Conservation (phyloP, 2,888 invertebrate species). For the Mayetiola destructor region DNA sequence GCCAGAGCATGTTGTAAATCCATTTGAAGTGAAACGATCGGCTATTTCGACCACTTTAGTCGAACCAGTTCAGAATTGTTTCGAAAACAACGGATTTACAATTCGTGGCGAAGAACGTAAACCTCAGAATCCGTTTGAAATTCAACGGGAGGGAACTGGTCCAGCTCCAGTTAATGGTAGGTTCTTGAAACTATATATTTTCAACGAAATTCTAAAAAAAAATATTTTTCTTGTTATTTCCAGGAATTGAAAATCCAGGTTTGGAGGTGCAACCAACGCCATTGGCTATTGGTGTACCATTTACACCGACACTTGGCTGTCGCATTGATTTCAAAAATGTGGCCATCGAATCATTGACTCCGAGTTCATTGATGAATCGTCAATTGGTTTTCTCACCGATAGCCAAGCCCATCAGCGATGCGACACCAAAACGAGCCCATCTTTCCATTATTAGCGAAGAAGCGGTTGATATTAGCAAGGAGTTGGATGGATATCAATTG, state of each 20-base stretch:
- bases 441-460: slow-evolving; percentile 31
- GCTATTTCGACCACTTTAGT: neutral
- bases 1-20: slow-evolving; percentile 31
- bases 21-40: slow-evolving; percentile 27
- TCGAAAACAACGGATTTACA: slow-evolving; percentile 31
- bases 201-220: neutral
- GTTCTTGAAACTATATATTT: neutral
- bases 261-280: slow-evolving; percentile 21
- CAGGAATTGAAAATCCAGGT: slow-evolving; percentile 23
- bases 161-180: neutral
- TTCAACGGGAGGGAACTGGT: slow-evolving; percentile 23
- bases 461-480: slow-evolving; percentile 31
- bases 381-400: slow-evolving; percentile 31
- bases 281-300: slow-evolving; percentile 29
- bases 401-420: slow-evolving; percentile 15
- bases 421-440: slow-evolving; percentile 20
- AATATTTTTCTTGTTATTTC: neutral
- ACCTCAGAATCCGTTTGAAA: slow-evolving; percentile 32
- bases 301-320: slow-evolving; percentile 30
- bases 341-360: slow-evolving; percentile 25
- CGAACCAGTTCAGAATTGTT: slow-evolving; percentile 23
- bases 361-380: slow-evolving; percentile 30
- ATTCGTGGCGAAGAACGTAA: slow-evolving; percentile 27
- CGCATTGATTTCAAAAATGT: slow-evolving; percentile 30
- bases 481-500: slow-evolving; percentile 33